Base-by-base conservation (phyloP, 2,797 vertebrate genomes). In the Gymnothorax javanicus region DNA sequence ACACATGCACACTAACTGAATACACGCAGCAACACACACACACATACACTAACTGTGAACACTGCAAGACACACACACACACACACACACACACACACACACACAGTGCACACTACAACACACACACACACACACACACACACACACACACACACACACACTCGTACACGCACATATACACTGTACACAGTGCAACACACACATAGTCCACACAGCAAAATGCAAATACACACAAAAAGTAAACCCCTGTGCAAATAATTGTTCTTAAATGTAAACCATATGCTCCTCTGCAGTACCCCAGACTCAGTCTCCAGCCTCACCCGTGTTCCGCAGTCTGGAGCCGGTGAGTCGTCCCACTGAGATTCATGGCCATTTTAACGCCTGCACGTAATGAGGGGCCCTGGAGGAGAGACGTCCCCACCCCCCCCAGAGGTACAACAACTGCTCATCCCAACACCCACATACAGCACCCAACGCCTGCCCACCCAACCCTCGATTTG, bases 51-150 rank as follows among this genome's bases (percentile, higher is more conserved):
- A 43, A 43, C 33, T 43, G 33, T 43, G 33, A 43, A 43, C 33
- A 52, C 23, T 82, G 52, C 57, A 71, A 87, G 83, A 88, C 85
- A 85, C 67, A 52, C 15, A 25, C 62, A 56, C 54, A 33, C 54
- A 64, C 2, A 43, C 2, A 43, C 33, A 43, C 33, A 43, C 33
- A 43, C 33, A 52, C 0, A 73, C 69, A 75, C 75, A 79, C 75
- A 79, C 25, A 13, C 7, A 7, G 23, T 79, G n/a, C n/a, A n/a
- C 20, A 20, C 20, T 60, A 60, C 7, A 60, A 58, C 54, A 58
- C 85, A 82, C 75, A 86, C 75, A 64, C 85, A 82, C 85, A 86
- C 73, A 87, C 86, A 86, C 87, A 86, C 60, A 54, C 60, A 50
- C 60, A n/a, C 59, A 84, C 43, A 64, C 59, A 64, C 59, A 84